Evolutionary conservation across 2,797 vertebrate genomes (phyloP).

Genomic region (Eulemur coronatus): DNA sequence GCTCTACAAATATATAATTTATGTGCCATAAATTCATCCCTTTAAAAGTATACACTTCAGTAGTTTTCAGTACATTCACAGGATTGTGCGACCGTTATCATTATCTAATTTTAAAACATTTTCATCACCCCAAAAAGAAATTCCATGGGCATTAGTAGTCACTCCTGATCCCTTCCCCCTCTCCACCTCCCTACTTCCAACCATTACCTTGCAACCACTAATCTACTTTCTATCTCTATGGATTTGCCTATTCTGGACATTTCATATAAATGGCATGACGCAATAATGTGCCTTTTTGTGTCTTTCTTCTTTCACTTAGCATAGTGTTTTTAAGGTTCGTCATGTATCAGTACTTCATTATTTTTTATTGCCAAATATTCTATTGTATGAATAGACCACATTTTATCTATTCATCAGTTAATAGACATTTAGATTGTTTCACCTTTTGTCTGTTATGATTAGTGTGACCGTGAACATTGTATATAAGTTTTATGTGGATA

Average conservation of each 20-base stretch:
- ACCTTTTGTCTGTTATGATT: background rate
- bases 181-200: background rate
- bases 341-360: background rate
- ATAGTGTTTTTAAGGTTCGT: slow-evolving; percentile 37
- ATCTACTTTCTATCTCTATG: background rate
- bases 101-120: slow-evolving; percentile 46
- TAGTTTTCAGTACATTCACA: background rate
- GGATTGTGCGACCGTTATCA: background rate
- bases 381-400: background rate
- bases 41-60: background rate
- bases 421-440: background rate
- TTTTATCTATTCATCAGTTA: background rate
- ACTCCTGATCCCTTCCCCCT: background rate
- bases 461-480: background rate
- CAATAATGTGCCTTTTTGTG: background rate
- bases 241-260: background rate
- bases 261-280: slow-evolving; percentile 7
- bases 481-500: background rate
- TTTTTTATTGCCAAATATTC: slow-evolving; percentile 23
- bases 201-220: background rate
- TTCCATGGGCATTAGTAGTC: background rate
- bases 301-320: slow-evolving; percentile 11
- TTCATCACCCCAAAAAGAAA: background rate
- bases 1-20: background rate
- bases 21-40: background rate